Base-by-base conservation (phyloP, 2,888 invertebrate species). In the Hydroisotoma schaefferi region DNA sequence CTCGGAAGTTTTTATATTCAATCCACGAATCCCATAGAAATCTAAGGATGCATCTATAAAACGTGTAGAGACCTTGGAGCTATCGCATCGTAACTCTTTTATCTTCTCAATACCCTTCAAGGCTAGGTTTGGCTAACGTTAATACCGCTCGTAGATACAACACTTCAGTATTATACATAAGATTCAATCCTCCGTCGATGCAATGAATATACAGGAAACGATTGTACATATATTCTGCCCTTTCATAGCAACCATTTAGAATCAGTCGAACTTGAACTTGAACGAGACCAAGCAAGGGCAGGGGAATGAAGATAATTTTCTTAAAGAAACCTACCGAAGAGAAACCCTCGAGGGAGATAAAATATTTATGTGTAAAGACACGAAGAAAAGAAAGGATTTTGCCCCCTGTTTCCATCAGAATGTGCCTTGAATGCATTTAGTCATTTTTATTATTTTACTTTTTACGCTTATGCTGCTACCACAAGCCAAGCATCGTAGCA, bases 341-440 rank as follows among this genome's bases (percentile, higher is more conserved):
- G 38, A 47, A 22, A 59, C 27, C 37, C 57, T 20, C 27, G 61
- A 65, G 43, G 44, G 37, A 48, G 29, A 37, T 40, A 20, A 40
- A 40, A 40, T 18, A 40, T 40, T 18, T 40, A 40, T 15, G 20
- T 15, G 20, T 18, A 49, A 29, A 49, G 28, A 49, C 3, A 6
- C 4, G 6, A n/a, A 27, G 12, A 49, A 46, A 49, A 29, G 20
- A 52, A 52, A 37, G 52, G 37, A 37, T 52, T 52, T 23, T 18
- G 12, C 28, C 49, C 49, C 29, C 18, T 28, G 29, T 52, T 23
- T 33, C 52, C 23, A 29, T 46, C 46, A 25, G 37, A 52, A 52
- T 33, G 33, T 49, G 29, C 52, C 27, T 27, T 22, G 52, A 52
- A 52, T 52, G 46, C 40, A 40, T 40, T 40, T 40, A 40, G 40